Base-by-base conservation (phyloP, 2,888 invertebrate genomes). In the Melipona beecheii region DNA sequence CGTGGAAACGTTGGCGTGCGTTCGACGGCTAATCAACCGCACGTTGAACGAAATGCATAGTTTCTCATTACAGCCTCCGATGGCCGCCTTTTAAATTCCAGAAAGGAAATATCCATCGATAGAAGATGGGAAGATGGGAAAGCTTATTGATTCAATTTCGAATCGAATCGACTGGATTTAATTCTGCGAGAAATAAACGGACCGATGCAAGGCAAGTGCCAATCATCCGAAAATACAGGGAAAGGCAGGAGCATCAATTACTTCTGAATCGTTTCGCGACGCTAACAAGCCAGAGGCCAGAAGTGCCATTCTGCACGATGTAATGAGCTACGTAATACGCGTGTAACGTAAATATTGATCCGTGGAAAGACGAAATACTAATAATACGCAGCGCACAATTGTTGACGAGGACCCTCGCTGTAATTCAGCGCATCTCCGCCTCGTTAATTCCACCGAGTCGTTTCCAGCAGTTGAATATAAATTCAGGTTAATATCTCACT, bases 401-500 rank as follows among this genome's bases (percentile, higher is more conserved):
- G 27, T 68, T 50, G 19, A 11, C 27, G 11, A 68, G n/a, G 6
- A 31, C n/a, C 15, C 52, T 69, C 15, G 17, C 13, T 4, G 27
- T 68, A 27, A 50, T 52, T 5, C 50, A 19, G 52, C 21, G 15
- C 31, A 54, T 54, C 52, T 31, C 52, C 21, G 3, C 31, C 50
- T n/a, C 17, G 50, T 31, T 27, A 62, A 73, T n/a, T 73, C 17
- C 62, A 11, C 5, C 31, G 62, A 62, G n/a, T 31, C 49, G 9
- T 9, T 50, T 21, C 52, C 21, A 27, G 60, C 36, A 11, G 43
- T 50, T 15, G 21, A 52, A 62, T 24, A 70, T 70, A 70, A 70
- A 76, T 76, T 76, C 43, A 70, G 76, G 76, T 76, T 70, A 76
- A 70, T 62, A 70, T 62, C 24, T 76, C 17, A 27, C 76, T 70